phyloP scores from a whole-genome alignment of 2,113 vertebrate genomes.

The Pseudopipra pipra region DNA sequence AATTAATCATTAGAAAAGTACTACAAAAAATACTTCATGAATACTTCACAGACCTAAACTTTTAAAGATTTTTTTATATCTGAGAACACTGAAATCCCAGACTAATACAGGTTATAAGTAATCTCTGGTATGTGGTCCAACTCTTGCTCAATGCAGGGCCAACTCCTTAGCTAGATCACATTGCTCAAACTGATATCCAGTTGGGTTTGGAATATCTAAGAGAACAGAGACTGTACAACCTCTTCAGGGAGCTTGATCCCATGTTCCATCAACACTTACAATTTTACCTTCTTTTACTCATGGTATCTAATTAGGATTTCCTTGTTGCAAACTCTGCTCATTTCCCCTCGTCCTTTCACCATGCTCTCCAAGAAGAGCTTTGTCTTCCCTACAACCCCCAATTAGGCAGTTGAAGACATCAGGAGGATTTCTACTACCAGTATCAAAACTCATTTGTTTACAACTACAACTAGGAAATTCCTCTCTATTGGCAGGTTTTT shows the following conservation, averaged over 20 bases:
- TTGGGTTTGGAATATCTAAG: background rate
- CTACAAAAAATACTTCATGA: background rate
- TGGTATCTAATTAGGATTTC: background rate
- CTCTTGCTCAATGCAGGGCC: background rate
- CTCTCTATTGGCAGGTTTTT: background rate
- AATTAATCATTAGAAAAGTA: background rate
- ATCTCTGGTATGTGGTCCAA: background rate
- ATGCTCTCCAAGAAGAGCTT: background rate
- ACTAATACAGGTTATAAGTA: background rate
- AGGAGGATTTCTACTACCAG: background rate
- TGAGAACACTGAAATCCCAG: background rate
- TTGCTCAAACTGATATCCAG: background rate
- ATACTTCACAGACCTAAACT: background rate
- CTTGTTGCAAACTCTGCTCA: background rate
- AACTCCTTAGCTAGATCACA: background rate
- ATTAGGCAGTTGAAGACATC: background rate
- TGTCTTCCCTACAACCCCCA: background rate
- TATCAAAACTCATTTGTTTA: background rate
- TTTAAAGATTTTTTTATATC: background rate
- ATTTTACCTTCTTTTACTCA: background rate
- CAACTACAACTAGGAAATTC: background rate
- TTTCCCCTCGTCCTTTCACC: background rate
- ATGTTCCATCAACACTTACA: background rate
- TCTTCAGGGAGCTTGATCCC: background rate
- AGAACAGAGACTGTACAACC: background rate